Percentiles rank a stretch among this genome's conserved stretches.
phyloP scores from a whole-genome alignment of 2,888 invertebrate genomes.

The Drosophila meridionalis region DNA sequence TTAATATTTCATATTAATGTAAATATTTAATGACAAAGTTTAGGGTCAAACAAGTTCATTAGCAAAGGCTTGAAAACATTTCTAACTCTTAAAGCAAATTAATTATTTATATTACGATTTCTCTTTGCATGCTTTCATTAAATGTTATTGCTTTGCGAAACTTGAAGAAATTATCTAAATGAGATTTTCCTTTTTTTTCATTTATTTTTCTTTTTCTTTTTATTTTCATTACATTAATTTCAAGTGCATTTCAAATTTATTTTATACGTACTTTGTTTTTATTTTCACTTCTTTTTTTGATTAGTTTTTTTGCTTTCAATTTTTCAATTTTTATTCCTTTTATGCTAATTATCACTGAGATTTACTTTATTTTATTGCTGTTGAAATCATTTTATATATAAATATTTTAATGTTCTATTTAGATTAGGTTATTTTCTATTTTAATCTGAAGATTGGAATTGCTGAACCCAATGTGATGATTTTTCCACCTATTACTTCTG shows the following conservation, averaged over 20 bases:
- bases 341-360: neutral
- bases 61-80: neutral
- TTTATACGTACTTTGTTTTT: neutral
- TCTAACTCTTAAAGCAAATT: neutral
- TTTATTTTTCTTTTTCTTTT: neutral
- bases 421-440: no score
- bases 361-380: neutral
- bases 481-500: neutral
- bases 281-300: neutral
- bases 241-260: neutral
- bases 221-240: neutral
- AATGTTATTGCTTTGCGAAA: conserved; percentile 2
- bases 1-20: no score
- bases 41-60: neutral
- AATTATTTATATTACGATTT: neutral
- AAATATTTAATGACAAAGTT: neutral
- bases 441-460: neutral
- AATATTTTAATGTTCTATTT: neutral
- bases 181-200: neutral
- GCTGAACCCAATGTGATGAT: neutral
- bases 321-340: neutral
- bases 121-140: neutral
- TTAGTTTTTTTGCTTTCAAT: neutral
- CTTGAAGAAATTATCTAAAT: conserved; percentile 8
- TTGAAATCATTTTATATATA: neutral